phyloP scores from a whole-genome alignment of 2,797 vertebrate species.

The Limosa lapponica region DNA sequence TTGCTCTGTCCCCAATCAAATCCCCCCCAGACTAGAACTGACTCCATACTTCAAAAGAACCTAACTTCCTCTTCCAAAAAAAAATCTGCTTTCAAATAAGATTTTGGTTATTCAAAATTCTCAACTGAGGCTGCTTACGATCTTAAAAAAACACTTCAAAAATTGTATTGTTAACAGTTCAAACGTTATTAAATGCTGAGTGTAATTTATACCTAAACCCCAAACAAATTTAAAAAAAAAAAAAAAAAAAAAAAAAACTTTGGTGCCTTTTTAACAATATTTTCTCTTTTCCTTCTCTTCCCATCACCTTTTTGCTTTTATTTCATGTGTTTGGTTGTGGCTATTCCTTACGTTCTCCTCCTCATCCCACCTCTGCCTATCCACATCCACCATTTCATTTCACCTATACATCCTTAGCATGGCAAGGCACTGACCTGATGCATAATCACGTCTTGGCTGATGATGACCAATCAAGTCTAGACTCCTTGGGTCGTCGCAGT shows the following conservation, averaged over 20 bases:
- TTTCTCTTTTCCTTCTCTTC: conserved; percentile 85
- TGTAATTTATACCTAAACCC: conserved; percentile 53
- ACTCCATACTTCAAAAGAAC: neutral
- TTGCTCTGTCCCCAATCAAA: conserved; percentile 4
- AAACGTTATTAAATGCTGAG: conserved; percentile 24
- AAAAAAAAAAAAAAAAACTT: conserved; percentile 3
- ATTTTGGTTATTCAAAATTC: conserved; percentile 11
- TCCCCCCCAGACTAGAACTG: neutral
- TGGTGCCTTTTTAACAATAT: conserved; percentile 83
- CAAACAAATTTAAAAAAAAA: conserved; percentile 30
- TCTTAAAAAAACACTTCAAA: conserved; percentile 19
- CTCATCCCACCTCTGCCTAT: conserved; percentile 80
- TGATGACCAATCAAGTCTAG: conserved; percentile 93
- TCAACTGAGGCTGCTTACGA: neutral
- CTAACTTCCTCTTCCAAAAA: neutral
- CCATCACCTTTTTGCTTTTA: conserved; percentile 84
- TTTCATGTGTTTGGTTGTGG: conserved; percentile 86
- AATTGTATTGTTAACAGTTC: conserved; percentile 28
- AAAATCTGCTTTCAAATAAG: neutral
- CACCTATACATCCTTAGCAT: conserved; percentile 88
- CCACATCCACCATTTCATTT: conserved; percentile 80
- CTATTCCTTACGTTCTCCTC: conserved; percentile 81
- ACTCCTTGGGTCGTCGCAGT: conserved; percentile 94
- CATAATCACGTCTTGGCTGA: conserved; percentile 99
- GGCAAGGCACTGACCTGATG: conserved; percentile 99